Evolutionary conservation across 2,888 invertebrate species (phyloP), one percentile per base, ranked within the genome.

Genomic region (Gasteruption jaculator): DNA sequence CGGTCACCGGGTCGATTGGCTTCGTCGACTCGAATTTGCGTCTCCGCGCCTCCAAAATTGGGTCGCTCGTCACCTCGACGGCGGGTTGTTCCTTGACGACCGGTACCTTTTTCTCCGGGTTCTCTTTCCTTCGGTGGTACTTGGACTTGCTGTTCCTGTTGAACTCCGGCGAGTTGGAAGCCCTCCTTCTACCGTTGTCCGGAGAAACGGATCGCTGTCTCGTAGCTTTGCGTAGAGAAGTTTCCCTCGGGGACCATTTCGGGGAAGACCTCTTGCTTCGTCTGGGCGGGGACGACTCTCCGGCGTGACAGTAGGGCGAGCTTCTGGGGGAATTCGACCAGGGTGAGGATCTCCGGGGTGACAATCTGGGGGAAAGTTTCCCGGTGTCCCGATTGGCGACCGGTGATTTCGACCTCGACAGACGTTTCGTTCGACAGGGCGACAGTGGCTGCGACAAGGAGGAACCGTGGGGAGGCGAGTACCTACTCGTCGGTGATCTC

Each of bases 31-130:
- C 76, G 57, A 78, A 78, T 53, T 78, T 78, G 26, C 63, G 66
- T 43, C 71, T 71, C 14, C 78, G 63, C 0, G 78, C 77, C 49
- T 76, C 77, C 32, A 78, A 57, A 20, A 77, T 57, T 1, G 75
- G 73, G 60, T 77, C 74, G 29, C 60, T 14, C 6, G 40, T 36
- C 33, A 53, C 43, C 1, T 26, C 20, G 4, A 36, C 48, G 53
- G 52, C 15, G n/a, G n/a, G n/a, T n/a, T n/a, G 46, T 46, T 35
- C 43, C 20, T 40, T 48, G 4, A 42, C 34, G 18, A 15, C 12
- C 5, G 18, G 19, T 8, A 15, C 5, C n/a, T 26, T 35, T 31
- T 49, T 54, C 8, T 58, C 59, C 0, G 33, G 12, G 26, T 18
- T 44, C 11, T 52, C 57, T 41, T 50, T 54, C 27, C 43, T 58